Evolutionary conservation across 2,113 vertebrate genomes (phyloP).

Genomic region (Clarias gariepinus): DNA sequence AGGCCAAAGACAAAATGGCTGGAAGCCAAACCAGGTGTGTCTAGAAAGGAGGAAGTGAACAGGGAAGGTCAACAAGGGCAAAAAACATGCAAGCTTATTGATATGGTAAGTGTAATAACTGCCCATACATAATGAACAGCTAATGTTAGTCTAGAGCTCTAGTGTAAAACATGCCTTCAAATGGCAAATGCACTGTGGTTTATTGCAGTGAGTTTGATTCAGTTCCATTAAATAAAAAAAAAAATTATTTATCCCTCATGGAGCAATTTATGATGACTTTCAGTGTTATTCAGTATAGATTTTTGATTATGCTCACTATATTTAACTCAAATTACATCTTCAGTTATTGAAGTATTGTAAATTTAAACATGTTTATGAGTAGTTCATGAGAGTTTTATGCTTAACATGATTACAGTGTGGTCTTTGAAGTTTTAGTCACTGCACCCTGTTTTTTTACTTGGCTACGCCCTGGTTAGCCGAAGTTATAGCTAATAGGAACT

Average conservation of each 20-base stretch:
- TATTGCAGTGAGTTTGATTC: not conserved
- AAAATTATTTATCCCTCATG: no score
- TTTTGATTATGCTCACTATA: not conserved
- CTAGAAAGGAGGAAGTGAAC: slow-evolving; percentile 13
- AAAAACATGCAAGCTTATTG: slow-evolving; percentile 7
- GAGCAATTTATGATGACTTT: not conserved
- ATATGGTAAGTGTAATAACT: slow-evolving; percentile 13
- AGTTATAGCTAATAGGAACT: not conserved
- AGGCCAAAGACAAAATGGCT: slow-evolving; percentile 51
- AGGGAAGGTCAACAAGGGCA: slow-evolving; percentile 28
- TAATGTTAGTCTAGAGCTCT: not conserved
- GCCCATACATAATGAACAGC: not conserved
- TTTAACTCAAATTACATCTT: not conserved
- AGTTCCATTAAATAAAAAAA: no score
- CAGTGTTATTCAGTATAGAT: not conserved
- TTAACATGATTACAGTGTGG: not conserved
- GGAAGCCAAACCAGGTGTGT: slow-evolving; percentile 72
- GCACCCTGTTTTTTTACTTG: not conserved
- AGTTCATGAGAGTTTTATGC: not conserved
- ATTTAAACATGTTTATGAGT: not conserved
- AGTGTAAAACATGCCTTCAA: not conserved
- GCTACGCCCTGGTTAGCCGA: not conserved
- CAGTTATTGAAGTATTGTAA: not conserved
- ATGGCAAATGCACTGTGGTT: not conserved
- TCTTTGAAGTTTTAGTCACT: not conserved